Percentiles rank a stretch among this genome's conserved stretches.
Evolutionary conservation across 2,113 vertebrate species (phyloP).

Genomic region (Columba janthina): DNA sequence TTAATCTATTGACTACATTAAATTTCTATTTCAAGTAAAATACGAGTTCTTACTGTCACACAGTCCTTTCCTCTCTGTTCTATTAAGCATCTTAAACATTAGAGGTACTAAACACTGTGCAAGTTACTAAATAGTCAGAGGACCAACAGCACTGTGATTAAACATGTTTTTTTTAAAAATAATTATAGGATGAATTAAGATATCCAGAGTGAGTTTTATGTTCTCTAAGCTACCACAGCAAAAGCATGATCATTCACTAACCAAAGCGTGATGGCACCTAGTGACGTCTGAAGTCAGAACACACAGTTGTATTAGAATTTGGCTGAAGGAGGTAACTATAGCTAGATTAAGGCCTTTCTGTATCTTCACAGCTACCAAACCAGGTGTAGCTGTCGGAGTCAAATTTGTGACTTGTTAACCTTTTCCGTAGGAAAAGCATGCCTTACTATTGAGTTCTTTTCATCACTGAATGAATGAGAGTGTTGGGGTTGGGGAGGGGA

Average conservation of each 20-base stretch:
- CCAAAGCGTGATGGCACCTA: neutral
- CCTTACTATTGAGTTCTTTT: neutral
- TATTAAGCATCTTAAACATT: neutral
- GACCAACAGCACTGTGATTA: neutral
- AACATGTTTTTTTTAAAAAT: neutral
- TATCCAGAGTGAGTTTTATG: neutral
- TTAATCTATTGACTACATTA: neutral
- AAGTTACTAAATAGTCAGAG: neutral
- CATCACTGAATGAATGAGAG: neutral
- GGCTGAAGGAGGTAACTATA: neutral
- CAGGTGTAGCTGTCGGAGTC: neutral
- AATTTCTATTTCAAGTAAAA: neutral
- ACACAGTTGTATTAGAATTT: neutral
- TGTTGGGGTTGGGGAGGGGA: neutral
- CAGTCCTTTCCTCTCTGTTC: neutral
- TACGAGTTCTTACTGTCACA: neutral
- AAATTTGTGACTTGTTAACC: neutral
- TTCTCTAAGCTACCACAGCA: neutral
- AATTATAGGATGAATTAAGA: neutral
- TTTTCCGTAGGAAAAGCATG: neutral
- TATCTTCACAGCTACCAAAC: neutral
- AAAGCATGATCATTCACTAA: neutral
- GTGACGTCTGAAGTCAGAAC: neutral
- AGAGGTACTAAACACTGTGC: neutral
- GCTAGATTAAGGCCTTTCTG: neutral